Evolutionary conservation across 2,113 vertebrate genomes (phyloP).

Genomic region (Thomomys bottae): DNA sequence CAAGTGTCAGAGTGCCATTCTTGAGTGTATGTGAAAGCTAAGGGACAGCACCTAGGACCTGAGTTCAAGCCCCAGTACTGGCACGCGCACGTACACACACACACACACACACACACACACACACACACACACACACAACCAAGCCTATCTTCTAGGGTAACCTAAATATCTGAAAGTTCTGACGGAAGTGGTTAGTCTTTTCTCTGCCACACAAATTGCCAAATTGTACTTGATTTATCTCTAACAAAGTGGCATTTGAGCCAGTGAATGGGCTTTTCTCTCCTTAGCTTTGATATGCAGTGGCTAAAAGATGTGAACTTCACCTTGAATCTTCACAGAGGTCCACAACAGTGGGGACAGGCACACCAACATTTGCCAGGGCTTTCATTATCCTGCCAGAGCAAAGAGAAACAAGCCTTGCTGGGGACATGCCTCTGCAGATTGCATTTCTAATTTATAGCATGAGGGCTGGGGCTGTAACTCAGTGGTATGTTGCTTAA

Average conservation of each 20-base stretch:
- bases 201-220: not conserved
- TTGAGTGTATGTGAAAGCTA: no score
- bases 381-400: conserved; percentile 87
- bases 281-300: not conserved
- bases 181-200: not conserved
- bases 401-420: conserved; percentile 36
- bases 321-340: conserved; percentile 89
- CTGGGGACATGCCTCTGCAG: conserved; percentile 25
- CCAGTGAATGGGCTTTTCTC: not conserved
- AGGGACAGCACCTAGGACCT: no score
- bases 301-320: conserved; percentile 48
- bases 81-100: no score
- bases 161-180: not conserved
- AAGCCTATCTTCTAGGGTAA: conserved; percentile 21
- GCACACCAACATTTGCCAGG: conserved; percentile 83
- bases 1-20: no score
- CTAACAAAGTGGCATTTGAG: not conserved
- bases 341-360: conserved; percentile 86
- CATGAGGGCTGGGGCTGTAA: not conserved
- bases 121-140: not conserved
- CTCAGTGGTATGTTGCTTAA: not conserved
- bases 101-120: not conserved
- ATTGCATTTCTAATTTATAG: conserved; percentile 55
- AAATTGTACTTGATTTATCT: conserved; percentile 11
- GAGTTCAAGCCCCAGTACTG: not conserved